Evolutionary conservation across 2,113 vertebrate species (phyloP), one percentile per base, ranked within the genome.

Genomic region (Puffinus mauretanicus): DNA sequence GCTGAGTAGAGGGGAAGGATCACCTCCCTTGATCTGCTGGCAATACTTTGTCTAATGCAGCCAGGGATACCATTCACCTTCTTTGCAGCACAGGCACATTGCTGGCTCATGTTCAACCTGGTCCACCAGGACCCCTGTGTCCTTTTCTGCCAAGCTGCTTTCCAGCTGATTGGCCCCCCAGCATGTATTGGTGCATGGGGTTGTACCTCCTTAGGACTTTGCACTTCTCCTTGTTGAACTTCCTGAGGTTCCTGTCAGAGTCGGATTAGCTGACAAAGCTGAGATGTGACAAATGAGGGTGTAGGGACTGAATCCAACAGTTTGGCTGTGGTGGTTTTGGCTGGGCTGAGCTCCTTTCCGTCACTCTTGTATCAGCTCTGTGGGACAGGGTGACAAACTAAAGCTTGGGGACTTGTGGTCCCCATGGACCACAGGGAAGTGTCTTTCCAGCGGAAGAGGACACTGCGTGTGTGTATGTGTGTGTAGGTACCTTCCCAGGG

Each of bases 61-160:
- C 16, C 42, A 49, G 26, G 30, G 32, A 26, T 65, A n/a, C 34
- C 6, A 2, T 40, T 66, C 1, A 2, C 20, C 1, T 6, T 15
- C 24, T 54, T 76, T 66, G 62, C 82, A 80, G 20, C 52, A 24
- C 0, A 4, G 40, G 8, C 29, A 27, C 0, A 2, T 42, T 66
- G 34, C 47, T 76, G 34, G 24, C 54, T 76, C 13, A 14, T 14
- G 0, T 60, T 65, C 70, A 70, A 0, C 13, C 52, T 7, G 2
- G n/a, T 21, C 17, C 57, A n/a, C 8, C 36, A 79, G 66, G 44
- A 46, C 49, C 40, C 7, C 32, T 6, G 12, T 8, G 32, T 57
- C 9, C 14, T 65, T 42, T 65, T 47, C 90, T 93, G 75, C 66
- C 30, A 77, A 67, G 27, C 7, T 2, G 7, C 16, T 62, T 87